Evolutionary conservation across 2,888 invertebrate species (phyloP).

Genomic region (Strigamia maritima): DNA sequence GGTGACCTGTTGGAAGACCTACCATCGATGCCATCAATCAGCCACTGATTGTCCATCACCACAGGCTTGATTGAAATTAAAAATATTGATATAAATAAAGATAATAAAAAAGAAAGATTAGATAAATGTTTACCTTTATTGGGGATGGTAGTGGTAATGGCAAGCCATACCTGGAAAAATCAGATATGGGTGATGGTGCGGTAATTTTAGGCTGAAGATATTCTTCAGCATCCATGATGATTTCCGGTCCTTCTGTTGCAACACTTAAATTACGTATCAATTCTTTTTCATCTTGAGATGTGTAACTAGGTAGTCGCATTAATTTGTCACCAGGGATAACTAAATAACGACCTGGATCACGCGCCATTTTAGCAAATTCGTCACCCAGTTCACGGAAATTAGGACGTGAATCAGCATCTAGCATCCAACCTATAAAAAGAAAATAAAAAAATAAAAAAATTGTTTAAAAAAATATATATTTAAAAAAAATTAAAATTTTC

Average conservation of each 20-base stretch:
- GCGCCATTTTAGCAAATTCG: conserved; percentile 90
- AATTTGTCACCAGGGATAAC: conserved; percentile 88
- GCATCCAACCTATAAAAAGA: conserved; percentile 74
- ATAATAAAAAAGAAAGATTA: not conserved
- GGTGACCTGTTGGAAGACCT: conserved; percentile 16
- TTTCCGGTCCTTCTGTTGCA: conserved; percentile 71
- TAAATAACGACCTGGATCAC: conserved; percentile 92
- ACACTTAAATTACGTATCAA: conserved; percentile 69
- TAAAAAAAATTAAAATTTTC: not conserved
- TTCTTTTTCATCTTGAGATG: conserved; percentile 77
- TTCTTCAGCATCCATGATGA: conserved; percentile 82
- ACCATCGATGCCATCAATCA: not conserved
- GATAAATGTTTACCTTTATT: not conserved
- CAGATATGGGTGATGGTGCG: conserved; percentile 49
- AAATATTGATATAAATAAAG: not conserved
- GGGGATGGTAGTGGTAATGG: conserved; percentile 29
- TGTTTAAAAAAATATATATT: no score
- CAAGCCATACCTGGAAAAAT: not conserved
- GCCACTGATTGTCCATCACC: conserved; percentile 25
- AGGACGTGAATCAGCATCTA: conserved; percentile 91
- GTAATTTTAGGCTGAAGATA: conserved; percentile 80
- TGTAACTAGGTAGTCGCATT: conserved; percentile 75
- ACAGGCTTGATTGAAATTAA: not conserved
- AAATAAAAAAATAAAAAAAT: no score
- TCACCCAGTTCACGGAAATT: conserved; percentile 88